Base-by-base conservation (phyloP, 2,888 invertebrate species). In the Hyposoter didymator region DNA sequence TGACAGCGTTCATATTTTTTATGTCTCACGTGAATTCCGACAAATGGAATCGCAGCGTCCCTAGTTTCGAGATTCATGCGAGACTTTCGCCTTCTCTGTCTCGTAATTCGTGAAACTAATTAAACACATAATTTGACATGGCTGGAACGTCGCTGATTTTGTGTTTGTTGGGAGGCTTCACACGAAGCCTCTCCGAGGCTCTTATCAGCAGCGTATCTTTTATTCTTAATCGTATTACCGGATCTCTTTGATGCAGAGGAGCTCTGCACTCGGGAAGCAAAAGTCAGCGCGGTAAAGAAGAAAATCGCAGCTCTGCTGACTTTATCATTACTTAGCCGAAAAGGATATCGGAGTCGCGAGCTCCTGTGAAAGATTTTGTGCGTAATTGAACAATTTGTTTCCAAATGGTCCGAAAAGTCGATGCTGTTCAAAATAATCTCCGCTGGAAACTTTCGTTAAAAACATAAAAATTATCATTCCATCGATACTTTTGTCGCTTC, bases 181-280 rank as follows among this genome's bases (percentile, higher is more conserved):
- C 19, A 8, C 35, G 66, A 66, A 66, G 66, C 66, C 66, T 32
- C 17, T n/a, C 19, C 10, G 39, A 14, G 5, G 67, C 32, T 43
- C 12, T 67, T 74, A 62, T 74, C 39, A 14, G 28, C 70, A 17
- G 83, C 74, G 73, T 79, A 83, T 84, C 81, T 86, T n/a, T n/a
- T 83, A 32, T 86, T 84, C 81, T 78, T 87, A 84, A 86, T 83
- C 78, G 64, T 87, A 87, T 87, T 87, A 87, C 81, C 79, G 83
- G 84, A 87, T 82, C 86, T 81, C 86, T 87, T 87, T 87, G 87
- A 87, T 84, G 83, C 81, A 80, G 75, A 64, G 39, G 19, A 78
- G 75, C 69, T 82, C 84, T 73, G 59, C 75, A 35, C 43, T 10
- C 39, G 10, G 39, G 39, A 39, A 39, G 39, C 39, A 39, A 39